Evolutionary conservation across 2,113 vertebrate species (phyloP).

Genomic region (Mesitornis unicolor): DNA sequence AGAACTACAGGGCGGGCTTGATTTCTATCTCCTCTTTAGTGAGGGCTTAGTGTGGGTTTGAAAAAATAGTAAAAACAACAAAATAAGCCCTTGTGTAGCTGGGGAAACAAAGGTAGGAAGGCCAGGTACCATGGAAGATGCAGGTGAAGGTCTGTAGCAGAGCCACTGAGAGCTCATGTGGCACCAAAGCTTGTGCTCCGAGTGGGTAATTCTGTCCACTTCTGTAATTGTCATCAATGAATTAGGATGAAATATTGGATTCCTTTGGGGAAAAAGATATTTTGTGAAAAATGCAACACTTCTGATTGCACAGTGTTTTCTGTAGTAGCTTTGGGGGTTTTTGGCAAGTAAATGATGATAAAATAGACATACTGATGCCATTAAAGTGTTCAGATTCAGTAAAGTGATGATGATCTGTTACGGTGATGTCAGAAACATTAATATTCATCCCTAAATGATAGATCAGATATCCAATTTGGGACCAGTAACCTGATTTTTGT

Average conservation of each 20-base stretch:
- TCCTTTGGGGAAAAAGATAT: neutral
- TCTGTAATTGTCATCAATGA: neutral
- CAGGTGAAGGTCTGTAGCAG: neutral
- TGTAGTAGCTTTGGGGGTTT: neutral
- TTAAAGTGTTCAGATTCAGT: neutral
- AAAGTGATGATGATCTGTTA: neutral
- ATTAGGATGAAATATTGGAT: neutral
- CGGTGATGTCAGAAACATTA: neutral
- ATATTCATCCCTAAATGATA: neutral
- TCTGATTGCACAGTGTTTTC: neutral
- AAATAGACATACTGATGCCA: neutral
- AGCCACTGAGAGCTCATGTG: accelerated
- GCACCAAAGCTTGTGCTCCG: neutral
- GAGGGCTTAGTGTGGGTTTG: neutral
- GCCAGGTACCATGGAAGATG: neutral
- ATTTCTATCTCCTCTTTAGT: neutral
- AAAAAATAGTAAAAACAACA: neutral
- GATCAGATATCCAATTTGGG: neutral
- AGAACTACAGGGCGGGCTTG: neutral
- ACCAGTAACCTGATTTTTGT: neutral
- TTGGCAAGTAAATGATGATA: neutral
- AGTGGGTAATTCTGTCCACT: neutral
- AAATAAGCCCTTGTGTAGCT: neutral
- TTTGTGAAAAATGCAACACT: neutral
- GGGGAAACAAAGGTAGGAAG: neutral